These are phyloP conservation scores for Sandelia bainsii DNA, from an alignment of 2,797 vertebrate species.

Conservation along the genomic window DNA sequence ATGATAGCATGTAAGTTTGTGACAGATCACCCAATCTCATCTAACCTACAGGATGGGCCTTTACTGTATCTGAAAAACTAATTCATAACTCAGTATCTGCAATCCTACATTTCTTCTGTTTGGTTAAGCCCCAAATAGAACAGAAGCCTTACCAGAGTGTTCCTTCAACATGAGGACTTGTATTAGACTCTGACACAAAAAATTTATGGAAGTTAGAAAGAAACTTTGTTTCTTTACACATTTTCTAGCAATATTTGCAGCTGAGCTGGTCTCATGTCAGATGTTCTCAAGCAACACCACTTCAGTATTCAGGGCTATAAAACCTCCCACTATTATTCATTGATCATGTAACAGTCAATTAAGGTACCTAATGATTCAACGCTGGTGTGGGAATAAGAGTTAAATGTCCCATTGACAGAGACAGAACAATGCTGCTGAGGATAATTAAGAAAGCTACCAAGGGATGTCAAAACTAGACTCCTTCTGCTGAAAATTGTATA, in stretches of 20 bases:
- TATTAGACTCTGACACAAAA: too few relatives aligned
- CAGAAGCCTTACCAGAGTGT: too few relatives aligned
- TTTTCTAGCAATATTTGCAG: neutral
- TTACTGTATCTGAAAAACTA: slow-evolving; percentile 9
- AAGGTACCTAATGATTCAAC: slow-evolving; percentile 25
- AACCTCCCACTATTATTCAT: slow-evolving; percentile 21
- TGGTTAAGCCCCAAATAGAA: slow-evolving; percentile 4
- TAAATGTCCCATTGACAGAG: slow-evolving; percentile 7
- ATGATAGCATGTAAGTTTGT: neutral
- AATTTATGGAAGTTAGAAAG: neutral
- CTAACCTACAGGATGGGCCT: neutral
- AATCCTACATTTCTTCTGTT: slow-evolving; percentile 5
- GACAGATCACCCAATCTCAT: neutral
- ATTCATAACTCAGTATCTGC: neutral
- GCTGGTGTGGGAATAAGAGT: slow-evolving; percentile 11
- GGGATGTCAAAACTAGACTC: neutral
- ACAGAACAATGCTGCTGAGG: slow-evolving; percentile 3
- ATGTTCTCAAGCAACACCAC: slow-evolving; percentile 7
- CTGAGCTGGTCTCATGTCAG: slow-evolving; percentile 23
- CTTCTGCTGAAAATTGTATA: too few relatives aligned
- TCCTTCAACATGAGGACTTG: too few relatives aligned
- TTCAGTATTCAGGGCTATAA: neutral
- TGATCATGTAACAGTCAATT: slow-evolving; percentile 27
- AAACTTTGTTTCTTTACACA: neutral
- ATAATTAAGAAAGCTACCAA: slow-evolving; percentile 9